Base-by-base conservation (phyloP, 1,140 invertebrate species). In the Paraescarpia echinospica region DNA sequence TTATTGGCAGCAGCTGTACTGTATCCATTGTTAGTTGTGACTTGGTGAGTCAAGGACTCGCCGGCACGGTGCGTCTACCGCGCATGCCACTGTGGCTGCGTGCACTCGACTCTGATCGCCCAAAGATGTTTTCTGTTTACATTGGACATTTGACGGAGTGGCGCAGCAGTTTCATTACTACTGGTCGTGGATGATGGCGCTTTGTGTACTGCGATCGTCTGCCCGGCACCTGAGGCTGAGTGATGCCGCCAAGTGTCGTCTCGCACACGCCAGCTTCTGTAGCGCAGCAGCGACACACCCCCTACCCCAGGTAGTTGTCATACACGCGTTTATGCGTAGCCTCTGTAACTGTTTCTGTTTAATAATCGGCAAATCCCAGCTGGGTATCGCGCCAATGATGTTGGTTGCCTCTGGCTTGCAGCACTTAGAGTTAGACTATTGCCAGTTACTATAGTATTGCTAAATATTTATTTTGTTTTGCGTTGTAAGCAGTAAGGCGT, bases 31-130 rank as follows among this genome's bases (percentile, higher is more conserved):
- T n/a, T n/a, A n/a, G n/a, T n/a, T n/a, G n/a, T n/a, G n/a, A n/a
- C n/a, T n/a, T n/a, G n/a, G n/a, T n/a, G 33, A 6, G 31, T 31
- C 31, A 31, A 91, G 77, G 35, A 41, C 9, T 89, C 77, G 33
- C 92, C 94, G 59, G 93, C 90, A 89, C 92, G 92, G 91, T 77
- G 35, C 35, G 14, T 93, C 92, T n/a, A 34, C 92, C 77, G 41
- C 33, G 77, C 92, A 27, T 92, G 33, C 18, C n/a, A 22, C 27
- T 31, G 35, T 41, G 18, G 18, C 31, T 91, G 90, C 14, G 14
- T 22, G 48, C 91, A 92, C 88, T 59, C 51, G 48, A 88, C 51
- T 41, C 34, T 89, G 91, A 92, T 91, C 91, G 90, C 91, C 35
- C 51, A 77, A 91, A 91, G 33, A 90, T 92, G 34, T 51, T 89